Evolutionary conservation across 2,797 vertebrate genomes (phyloP), one percentile per base, ranked within the genome.

Genomic region (Phoeniculus purpureus): DNA sequence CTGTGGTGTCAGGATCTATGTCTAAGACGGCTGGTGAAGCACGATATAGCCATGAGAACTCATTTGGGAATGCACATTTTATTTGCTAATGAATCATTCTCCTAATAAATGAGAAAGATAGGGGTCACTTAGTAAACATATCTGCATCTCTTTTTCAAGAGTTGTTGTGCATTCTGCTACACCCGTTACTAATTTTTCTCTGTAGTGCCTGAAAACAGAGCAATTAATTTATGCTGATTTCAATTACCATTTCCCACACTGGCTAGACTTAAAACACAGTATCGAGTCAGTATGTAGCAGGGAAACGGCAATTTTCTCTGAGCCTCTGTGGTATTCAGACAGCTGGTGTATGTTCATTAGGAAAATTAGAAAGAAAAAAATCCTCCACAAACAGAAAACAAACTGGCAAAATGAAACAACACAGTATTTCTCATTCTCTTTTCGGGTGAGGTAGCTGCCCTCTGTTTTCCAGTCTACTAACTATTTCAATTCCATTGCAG

Each of bases 151-250:
- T 84, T 37, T 81, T 82, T 51, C 60, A 16, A 51, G 40, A 83
- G 14, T 78, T 84, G 58, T 62, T 93, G 43, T 66, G 32, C 43
- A 66, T 81, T 93, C 32, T 74, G 47, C 85, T 81, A 31, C 34
- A 74, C 5, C 2, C 27, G 61, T 74, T 55, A 52, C 20, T 50
- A 84, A 71, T 80, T 94, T 93, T 81, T 31, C 12, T 85, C 52
- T 68, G 29, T 81, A 60, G 34, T 89, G 32, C 51, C 50, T 94
- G 81, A 85, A 94, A 89, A 73, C 12, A 90, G 52, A 62, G 81
- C 37, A 88, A 94, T 82, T 95, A 85, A 94, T 96, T 86, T 92
- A 52, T 73, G 72, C 25, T 91, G 61, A 70, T 94, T 88, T 96
- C 56, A 88, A 51, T 93, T 93, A 65, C 60, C 7, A 64, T 93